Conservation (phyloP, 2,888 invertebrate species). For the Drosophila pegasa region DNA sequence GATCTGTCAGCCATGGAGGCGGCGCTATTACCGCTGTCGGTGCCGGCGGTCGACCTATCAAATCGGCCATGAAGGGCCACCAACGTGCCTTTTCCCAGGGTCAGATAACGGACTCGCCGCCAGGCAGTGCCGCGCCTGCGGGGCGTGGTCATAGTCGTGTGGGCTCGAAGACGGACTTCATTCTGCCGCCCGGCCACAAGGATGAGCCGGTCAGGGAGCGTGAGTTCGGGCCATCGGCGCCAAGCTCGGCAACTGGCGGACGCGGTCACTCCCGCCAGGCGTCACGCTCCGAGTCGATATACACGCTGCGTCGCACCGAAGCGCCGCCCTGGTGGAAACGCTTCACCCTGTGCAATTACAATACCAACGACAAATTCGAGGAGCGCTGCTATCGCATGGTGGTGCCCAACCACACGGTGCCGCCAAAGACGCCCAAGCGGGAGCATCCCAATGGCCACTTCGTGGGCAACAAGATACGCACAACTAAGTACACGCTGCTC, state of each 20-base stretch:
- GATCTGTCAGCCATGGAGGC: conserved; percentile 94
- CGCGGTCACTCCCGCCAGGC: conserved; percentile 94
- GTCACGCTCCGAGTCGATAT: conserved; percentile 95
- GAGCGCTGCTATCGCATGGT: conserved; percentile 90
- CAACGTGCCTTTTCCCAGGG: conserved; percentile 95
- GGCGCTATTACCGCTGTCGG: conserved; percentile 84
- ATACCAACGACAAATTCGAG: conserved; percentile 88
- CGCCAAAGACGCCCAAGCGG: conserved; percentile 91
- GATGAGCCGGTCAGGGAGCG: conserved; percentile 89
- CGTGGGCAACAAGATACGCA: conserved; percentile 94
- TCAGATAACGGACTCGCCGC: conserved; percentile 89
- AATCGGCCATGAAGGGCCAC: conserved; percentile 90
- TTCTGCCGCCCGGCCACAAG: conserved; percentile 93
- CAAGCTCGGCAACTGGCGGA: conserved; percentile 85
- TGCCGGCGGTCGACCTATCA: conserved; percentile 88
- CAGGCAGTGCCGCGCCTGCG: conserved; percentile 77
- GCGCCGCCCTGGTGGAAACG: conserved; percentile 90
- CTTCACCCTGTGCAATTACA: conserved; percentile 87
- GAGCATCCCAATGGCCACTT: conserved; percentile 94
- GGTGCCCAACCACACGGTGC: conserved; percentile 94
- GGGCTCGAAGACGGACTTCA: conserved; percentile 95
- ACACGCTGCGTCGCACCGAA: conserved; percentile 91
- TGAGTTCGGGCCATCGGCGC: conserved; percentile 83
- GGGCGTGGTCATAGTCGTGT: conserved; percentile 90
- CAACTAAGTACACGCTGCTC: conserved; percentile 96